phyloP scores from a whole-genome alignment of 64 coral and sea anemone genomes.

The Actinia equina region DNA sequence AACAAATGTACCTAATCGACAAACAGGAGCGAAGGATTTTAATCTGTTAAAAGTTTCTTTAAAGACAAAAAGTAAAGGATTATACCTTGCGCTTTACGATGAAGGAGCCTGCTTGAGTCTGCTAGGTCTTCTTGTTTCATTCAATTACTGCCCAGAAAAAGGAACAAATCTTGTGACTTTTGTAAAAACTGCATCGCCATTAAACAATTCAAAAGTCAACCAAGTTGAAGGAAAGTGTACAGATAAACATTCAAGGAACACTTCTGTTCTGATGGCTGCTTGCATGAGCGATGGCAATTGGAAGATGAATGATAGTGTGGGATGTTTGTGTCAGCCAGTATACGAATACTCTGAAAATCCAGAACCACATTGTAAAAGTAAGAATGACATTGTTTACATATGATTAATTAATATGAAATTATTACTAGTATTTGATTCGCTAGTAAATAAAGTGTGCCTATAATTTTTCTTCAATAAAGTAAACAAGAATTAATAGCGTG shows the following conservation, averaged over 20 bases:
- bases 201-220: background rate
- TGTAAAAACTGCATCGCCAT: slow-evolving; percentile 28
- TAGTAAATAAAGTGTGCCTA: too few species aligned
- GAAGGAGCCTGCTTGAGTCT: slow-evolving; percentile 27
- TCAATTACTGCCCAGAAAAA: slow-evolving; percentile 22
- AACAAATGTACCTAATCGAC: too few species aligned
- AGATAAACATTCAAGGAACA: background rate
- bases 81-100: slow-evolving; percentile 33
- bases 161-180: slow-evolving; percentile 31
- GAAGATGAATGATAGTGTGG: slow-evolving; percentile 9
- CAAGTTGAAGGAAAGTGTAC: slow-evolving; percentile 24
- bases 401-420: background rate
- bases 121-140: background rate
- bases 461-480: too few species aligned
- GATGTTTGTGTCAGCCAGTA: slow-evolving; percentile 26
- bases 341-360: slow-evolving; percentile 7
- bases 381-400: background rate
- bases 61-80: background rate
- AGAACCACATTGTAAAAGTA: background rate
- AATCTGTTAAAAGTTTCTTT: background rate
- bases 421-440: too few species aligned
- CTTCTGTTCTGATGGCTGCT: background rate
- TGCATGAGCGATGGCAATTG: slow-evolving; percentile 48
- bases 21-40: background rate
- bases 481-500: too few species aligned